Percentiles rank a stretch among this genome's conserved stretches.
Evolutionary conservation across 1,140 invertebrate genomes (phyloP).

Genomic region (Pteromalus puparum): DNA sequence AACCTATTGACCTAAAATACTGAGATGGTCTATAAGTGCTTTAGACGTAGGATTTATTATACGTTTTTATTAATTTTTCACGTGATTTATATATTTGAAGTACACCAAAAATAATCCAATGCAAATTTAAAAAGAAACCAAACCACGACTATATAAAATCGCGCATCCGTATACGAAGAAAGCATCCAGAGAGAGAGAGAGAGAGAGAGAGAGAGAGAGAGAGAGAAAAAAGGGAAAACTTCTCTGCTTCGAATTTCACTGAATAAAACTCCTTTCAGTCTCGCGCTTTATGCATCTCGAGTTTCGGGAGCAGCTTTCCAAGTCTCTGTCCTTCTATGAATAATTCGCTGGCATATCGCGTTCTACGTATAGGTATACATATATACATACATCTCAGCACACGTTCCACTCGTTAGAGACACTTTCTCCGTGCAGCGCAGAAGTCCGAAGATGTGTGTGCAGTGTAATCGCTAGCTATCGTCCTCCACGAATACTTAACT

Average conservation of each 20-base stretch:
- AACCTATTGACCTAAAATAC: background rate
- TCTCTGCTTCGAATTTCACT: background rate
- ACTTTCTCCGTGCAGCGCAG: background rate
- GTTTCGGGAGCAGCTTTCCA: background rate
- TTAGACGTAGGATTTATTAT: too few species aligned
- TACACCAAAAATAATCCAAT: background rate
- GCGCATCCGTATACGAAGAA: background rate
- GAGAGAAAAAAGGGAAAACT: background rate
- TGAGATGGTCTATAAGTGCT: background rate
- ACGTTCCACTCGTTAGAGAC: slow-evolving; percentile 24
- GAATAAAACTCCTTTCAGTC: background rate
- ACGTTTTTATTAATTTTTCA: too few species aligned
- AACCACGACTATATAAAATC: too few species aligned
- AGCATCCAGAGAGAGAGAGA: background rate
- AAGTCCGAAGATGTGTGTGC: background rate
- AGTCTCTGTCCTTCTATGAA: background rate
- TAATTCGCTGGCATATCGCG: background rate
- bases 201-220: background rate
- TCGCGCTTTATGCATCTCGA: background rate
- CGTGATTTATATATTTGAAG: too few species aligned
- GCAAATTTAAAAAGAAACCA: background rate
- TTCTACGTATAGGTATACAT: too few species aligned
- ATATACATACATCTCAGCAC: background rate
- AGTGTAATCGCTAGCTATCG: slow-evolving; percentile 1
- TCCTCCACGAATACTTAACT: background rate